These are phyloP conservation scores for Nannoperca australis DNA, from an alignment of 2,797 vertebrate species.

Conservation along the genomic window DNA sequence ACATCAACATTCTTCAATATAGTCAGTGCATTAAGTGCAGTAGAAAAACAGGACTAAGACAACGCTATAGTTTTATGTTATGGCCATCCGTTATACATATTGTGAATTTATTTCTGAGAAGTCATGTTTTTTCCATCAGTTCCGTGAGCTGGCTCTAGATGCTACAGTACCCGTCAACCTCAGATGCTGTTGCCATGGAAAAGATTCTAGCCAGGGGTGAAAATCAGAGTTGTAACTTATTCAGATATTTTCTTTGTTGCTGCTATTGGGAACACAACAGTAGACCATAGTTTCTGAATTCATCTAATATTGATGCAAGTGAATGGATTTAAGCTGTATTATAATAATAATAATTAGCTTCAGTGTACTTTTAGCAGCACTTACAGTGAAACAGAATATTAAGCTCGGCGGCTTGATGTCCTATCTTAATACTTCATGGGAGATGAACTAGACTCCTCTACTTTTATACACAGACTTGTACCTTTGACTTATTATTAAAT, in stretches of 20 bases:
- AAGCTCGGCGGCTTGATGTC: background rate
- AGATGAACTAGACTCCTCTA: background rate
- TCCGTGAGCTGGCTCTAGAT: background rate
- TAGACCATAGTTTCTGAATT: background rate
- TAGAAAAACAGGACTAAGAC: background rate
- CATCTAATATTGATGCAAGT: background rate
- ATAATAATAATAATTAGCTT: slow-evolving; percentile 1
- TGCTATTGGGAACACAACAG: slow-evolving; percentile 21
- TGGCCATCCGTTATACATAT: background rate
- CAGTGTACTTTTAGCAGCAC: background rate
- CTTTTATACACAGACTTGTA: background rate
- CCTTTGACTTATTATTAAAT: background rate
- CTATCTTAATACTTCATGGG: background rate
- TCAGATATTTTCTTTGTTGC: slow-evolving; percentile 5
- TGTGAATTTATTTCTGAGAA: background rate
- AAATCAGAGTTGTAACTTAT: slow-evolving; percentile 19
- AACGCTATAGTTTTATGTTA: background rate
- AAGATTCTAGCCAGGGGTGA: background rate
- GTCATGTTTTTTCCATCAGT: background rate
- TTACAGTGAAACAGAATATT: background rate
- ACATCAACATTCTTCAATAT: background rate
- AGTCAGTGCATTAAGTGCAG: background rate
- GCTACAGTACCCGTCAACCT: slow-evolving; percentile 2
- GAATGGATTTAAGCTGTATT: slow-evolving; percentile 3
- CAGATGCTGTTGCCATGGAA: slow-evolving; percentile 21